Conservation (phyloP, 2,888 invertebrate genomes). For the Cataglyphis cursor region DNA sequence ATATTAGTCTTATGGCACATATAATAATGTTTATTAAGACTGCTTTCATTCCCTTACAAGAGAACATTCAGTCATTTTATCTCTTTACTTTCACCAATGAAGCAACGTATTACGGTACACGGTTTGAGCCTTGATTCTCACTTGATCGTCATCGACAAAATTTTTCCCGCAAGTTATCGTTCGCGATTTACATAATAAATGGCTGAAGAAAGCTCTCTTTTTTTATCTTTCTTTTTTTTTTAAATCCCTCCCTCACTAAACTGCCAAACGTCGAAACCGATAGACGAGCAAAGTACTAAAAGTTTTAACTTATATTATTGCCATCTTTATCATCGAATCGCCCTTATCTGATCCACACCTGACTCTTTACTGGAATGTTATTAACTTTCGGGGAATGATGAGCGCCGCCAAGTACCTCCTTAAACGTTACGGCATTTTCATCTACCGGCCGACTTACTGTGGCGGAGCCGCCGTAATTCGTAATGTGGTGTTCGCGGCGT, state of each 20-base stretch:
- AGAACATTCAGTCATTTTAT: not conserved
- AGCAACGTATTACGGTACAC: slow-evolving; percentile 31
- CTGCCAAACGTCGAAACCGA: slow-evolving; percentile 34
- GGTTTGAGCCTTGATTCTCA: slow-evolving; percentile 5
- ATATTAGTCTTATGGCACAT: not conserved
- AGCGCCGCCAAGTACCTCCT: slow-evolving; percentile 52
- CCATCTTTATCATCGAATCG: slow-evolving; percentile 52
- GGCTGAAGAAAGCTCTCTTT: not conserved
- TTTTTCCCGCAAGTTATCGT: slow-evolving; percentile 10
- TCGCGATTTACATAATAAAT: slow-evolving; percentile 48
- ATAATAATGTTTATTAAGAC: not conserved
- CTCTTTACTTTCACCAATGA: slow-evolving; percentile 23
- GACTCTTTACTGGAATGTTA: slow-evolving; percentile 53
- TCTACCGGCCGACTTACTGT: slow-evolving; percentile 35
- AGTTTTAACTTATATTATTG: slow-evolving; percentile 54
- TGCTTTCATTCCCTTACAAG: not conserved
- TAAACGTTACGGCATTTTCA: slow-evolving; percentile 52
- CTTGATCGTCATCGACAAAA: slow-evolving; percentile 16
- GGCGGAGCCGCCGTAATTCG: slow-evolving; percentile 43
- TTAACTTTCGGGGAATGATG: slow-evolving; percentile 47
- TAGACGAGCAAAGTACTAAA: slow-evolving; percentile 20
- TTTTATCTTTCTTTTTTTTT: not conserved
- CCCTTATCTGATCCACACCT: slow-evolving; percentile 47
- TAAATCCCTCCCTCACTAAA: slow-evolving; percentile 44
- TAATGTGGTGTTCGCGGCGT: slow-evolving; percentile 32